Percentiles rank a stretch among this genome's conserved stretches.
phyloP scores from a whole-genome alignment of 2,797 vertebrate genomes.

The Microcaecilia unicolor region DNA sequence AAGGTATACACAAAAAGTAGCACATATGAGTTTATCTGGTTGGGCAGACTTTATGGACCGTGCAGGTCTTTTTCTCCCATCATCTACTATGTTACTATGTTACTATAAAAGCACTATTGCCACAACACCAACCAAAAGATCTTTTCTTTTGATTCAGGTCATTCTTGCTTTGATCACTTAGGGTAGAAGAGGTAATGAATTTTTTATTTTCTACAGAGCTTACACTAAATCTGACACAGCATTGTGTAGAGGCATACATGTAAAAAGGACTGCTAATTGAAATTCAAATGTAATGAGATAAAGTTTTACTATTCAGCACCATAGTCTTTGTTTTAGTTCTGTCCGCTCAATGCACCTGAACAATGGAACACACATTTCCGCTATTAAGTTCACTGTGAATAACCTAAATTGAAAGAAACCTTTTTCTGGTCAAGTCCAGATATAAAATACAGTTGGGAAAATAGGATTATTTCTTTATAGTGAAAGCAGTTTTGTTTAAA shows the following conservation, averaged over 20 bases:
- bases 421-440: slow-evolving; percentile 14
- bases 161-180: slow-evolving; percentile 31
- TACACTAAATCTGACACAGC: slow-evolving; percentile 36
- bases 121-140: slow-evolving; percentile 12
- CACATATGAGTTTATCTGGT: no score
- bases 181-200: slow-evolving; percentile 42
- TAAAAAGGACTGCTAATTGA: slow-evolving; percentile 46
- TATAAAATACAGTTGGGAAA: slow-evolving; percentile 15
- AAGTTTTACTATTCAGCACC: slow-evolving; percentile 40
- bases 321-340: slow-evolving; percentile 50
- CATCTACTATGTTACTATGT: no score
- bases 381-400: slow-evolving; percentile 22
- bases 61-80: no score
- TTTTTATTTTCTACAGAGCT: slow-evolving; percentile 49
- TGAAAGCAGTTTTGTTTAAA: slow-evolving; percentile 5
- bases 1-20: no score
- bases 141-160: slow-evolving; percentile 33
- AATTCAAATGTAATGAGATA: slow-evolving; percentile 58
- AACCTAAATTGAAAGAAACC: slow-evolving; percentile 23
- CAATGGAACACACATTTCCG: slow-evolving; percentile 36
- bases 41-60: no score
- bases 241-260: slow-evolving; percentile 33
- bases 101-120: slow-evolving; percentile 9
- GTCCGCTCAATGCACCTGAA: slow-evolving; percentile 44
- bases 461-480: not conserved